Base-by-base conservation (phyloP, 1,140 invertebrate genomes). In the Pararge aegeria region DNA sequence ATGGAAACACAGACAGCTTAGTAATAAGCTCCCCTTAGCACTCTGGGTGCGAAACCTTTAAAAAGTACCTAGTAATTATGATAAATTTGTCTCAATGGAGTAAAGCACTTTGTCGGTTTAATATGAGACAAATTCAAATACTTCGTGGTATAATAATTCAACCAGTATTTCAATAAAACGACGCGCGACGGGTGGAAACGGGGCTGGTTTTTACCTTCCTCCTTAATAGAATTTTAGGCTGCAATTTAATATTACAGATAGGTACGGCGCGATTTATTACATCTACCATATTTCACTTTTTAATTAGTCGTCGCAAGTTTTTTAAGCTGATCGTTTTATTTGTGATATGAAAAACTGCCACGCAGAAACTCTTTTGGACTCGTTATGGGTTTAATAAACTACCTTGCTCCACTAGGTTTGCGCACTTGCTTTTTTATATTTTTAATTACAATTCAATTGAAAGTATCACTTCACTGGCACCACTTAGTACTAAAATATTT, bases 261-360 rank as follows among this genome's bases (percentile, higher is more conserved):
- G 13, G n/a, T 19, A 46, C 12, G 10, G 19, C 42, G 18, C 1
- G 19, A 46, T 46, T 46, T 19, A 51, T 34, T 18, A 51, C 29
- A 18, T 30, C 18, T 51, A 15, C 2, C 20, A 34, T 34, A 34
- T 30, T 29, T 51, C 1, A 19, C 18, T 29, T 19, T 34, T 24
- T n/a, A 24, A 21, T 48, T 24, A 48, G 19, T 48, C 12, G 13
- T 9, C 7, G 15, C 21, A 18, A 18, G 10, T 3, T 54, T 54
- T 40, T 54, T 54, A 13, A 40, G 20, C 49, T 50, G 18, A 49
- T 21, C 37, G 15, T 61, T 61, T 54, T 66, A 66, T 61, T 61
- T 66, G 58, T 27, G 57, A 66, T 61, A 19, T 50, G 24, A 66
- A 51, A 53, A 52, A 57, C 52, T 61, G 60, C 61, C n/a, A n/a